Percentiles rank a stretch among this genome's conserved stretches.
Conservation (phyloP, 2,797 vertebrate species). For the Propithecus perrieri region DNA sequence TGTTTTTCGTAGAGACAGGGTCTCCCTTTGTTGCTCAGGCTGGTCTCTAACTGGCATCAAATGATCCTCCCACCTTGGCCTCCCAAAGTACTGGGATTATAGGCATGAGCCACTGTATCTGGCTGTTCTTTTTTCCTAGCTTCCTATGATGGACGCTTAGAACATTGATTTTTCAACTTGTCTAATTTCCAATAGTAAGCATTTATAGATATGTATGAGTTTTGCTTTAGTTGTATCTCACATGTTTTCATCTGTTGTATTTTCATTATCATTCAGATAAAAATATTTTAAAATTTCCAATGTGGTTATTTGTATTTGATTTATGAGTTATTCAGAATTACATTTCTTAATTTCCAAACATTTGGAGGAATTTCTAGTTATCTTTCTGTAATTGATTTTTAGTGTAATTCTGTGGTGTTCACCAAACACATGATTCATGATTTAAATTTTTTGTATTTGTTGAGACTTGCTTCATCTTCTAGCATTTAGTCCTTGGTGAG, state of each 20-base stretch:
- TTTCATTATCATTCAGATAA: not conserved
- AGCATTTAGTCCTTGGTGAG: not conserved
- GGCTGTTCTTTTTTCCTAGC: not conserved
- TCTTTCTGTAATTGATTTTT: slow-evolving; percentile 7
- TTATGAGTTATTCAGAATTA: not conserved
- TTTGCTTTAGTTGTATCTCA: not conserved
- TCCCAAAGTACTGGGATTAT: no score
- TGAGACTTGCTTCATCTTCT: not conserved
- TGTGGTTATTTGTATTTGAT: not conserved
- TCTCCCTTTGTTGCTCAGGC: no score
- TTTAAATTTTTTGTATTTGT: not conserved
- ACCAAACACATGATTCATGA: not conserved
- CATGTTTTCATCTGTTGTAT: not conserved
- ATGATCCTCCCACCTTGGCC: no score
- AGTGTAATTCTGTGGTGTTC: not conserved
- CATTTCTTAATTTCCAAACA: not conserved
- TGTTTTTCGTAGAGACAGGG: no score
- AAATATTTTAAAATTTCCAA: not conserved
- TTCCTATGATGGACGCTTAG: not conserved
- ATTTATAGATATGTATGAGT: not conserved
- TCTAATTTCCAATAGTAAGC: not conserved
- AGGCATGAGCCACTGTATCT: no score
- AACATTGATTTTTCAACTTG: not conserved
- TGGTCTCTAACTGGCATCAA: no score
- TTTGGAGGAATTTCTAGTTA: slow-evolving; percentile 34